phyloP scores from a whole-genome alignment of 2,113 vertebrate genomes.

The Nibea coibor region DNA sequence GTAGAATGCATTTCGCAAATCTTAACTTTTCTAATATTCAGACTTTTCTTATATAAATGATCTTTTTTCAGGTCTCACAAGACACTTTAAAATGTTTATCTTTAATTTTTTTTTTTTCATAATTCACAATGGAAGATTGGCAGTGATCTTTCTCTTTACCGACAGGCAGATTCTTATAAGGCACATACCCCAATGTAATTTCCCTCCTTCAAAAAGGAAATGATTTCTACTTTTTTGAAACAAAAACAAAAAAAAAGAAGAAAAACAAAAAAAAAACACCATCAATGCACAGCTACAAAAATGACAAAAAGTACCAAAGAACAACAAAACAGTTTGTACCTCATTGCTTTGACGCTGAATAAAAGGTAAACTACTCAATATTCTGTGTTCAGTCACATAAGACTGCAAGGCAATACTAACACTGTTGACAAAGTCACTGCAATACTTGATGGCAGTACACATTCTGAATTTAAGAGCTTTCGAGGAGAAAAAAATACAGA shows the following conservation, averaged over 20 bases:
- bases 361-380: constrained; percentile 73
- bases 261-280: constrained; percentile 37
- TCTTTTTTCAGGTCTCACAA: constrained; percentile 83
- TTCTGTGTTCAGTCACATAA: constrained; percentile 68
- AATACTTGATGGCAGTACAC: constrained; percentile 73
- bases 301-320: constrained; percentile 75
- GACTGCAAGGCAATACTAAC: constrained; percentile 78
- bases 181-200: constrained; percentile 90
- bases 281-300: constrained; percentile 76
- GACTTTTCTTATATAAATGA: constrained; percentile 77
- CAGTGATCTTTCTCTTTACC: constrained; percentile 86
- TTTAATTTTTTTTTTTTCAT: constrained; percentile 68
- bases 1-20: constrained; percentile 77
- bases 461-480: constrained; percentile 77
- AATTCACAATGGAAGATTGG: constrained; percentile 85
- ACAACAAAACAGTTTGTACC: constrained; percentile 74
- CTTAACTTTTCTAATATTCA: constrained; percentile 73
- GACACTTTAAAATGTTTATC: constrained; percentile 72
- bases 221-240: constrained; percentile 70
- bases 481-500: constrained; percentile 67
- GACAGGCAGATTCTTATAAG: constrained; percentile 90
- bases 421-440: constrained; percentile 78
- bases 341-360: constrained; percentile 74
- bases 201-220: constrained; percentile 78
- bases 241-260: constrained; percentile 28